Evolutionary conservation across 35 echinoderm and acorn worm species (phyloP), one percentile per base, ranked within the genome.

Genomic region (Antedon bifida): DNA sequence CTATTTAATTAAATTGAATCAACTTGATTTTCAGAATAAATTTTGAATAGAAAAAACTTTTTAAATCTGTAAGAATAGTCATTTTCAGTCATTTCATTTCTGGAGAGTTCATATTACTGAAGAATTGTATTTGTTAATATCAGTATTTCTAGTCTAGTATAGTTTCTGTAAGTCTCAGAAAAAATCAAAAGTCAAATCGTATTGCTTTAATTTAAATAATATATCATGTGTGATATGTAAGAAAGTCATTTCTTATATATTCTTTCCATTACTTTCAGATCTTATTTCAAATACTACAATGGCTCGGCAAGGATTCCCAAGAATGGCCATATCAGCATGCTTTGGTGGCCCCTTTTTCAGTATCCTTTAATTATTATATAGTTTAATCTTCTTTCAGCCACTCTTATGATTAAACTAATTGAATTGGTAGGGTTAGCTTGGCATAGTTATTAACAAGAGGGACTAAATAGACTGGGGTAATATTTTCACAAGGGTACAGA

Each of bases 261-360:
- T 34, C 36, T 30, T 83, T n/a, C n/a, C n/a, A n/a, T n/a, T 51
- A 16, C 23, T 84, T 82, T 32, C 85, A 97, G 94, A 97, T 92
- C 81, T 97, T 36, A 89, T 97, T 39, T 74, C 94, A 14, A 86
- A 97, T 76, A 86, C 85, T 4, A 84, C 94, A 36, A 90, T 97
- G 85, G 94, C 94, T 30, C 92, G 87, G 78, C 94, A 97, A 74
- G 94, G 94, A 0, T 97, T 87, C 34, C 94, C 94, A 39, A 86
- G 39, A n/a, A 97, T 92, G 94, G 94, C 87, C 21, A 88, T 97
- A 34, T 91, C 94, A 79, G 94, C 94, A 7, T 97, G 94, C 75
- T 97, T 97, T 88, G 94, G 94, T 82, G 94, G 94, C 77, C 94
- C 94, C 28, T 56, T 97, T 26, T 97, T 97, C 82, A 97, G 94